Conservation (phyloP, 2,797 vertebrate species). For the Eurystomus glaucurus region DNA sequence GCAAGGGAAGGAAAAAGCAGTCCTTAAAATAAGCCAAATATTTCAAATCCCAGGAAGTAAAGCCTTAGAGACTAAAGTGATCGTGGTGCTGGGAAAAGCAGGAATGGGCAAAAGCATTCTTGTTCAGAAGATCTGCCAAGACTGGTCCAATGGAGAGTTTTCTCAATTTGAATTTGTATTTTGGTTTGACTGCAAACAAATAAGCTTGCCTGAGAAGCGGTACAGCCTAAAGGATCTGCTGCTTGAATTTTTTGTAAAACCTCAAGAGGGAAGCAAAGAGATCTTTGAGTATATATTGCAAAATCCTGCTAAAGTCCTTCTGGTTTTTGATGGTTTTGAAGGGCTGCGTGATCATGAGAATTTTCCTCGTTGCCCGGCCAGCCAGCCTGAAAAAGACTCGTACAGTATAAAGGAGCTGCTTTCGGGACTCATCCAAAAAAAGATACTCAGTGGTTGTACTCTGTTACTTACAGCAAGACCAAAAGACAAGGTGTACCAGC, state of each 20-base stretch:
- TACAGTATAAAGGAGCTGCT: conserved; percentile 86
- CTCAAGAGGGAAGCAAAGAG: conserved; percentile 60
- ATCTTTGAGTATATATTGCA: conserved; percentile 85
- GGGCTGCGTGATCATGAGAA: conserved; percentile 86
- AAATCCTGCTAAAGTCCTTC: conserved; percentile 86
- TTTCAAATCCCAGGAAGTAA: conserved; percentile 71
- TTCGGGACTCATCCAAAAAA: conserved; percentile 89
- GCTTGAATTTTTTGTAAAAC: conserved; percentile 76
- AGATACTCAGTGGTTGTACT: conserved; percentile 89
- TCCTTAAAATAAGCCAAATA: conserved; percentile 80
- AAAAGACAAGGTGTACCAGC: conserved; percentile 85
- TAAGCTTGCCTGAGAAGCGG: conserved; percentile 76
- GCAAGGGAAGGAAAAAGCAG: conserved; percentile 78
- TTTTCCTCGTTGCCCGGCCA: conserved; percentile 75
- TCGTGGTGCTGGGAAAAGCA: conserved; percentile 88
- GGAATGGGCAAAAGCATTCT: conserved; percentile 92
- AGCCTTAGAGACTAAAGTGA: conserved; percentile 80
- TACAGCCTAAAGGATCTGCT: conserved; percentile 88
- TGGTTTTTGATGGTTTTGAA: conserved; percentile 91
- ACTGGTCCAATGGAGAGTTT: conserved; percentile 88
- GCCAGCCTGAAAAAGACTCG: conserved; percentile 61
- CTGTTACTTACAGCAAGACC: conserved; percentile 89
- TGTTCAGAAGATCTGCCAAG: conserved; percentile 86
- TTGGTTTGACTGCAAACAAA: conserved; percentile 84
- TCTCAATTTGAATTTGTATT: conserved; percentile 93